Evolutionary conservation across 2,888 invertebrate species (phyloP).

Genomic region (Psylliodes chrysocephalus): DNA sequence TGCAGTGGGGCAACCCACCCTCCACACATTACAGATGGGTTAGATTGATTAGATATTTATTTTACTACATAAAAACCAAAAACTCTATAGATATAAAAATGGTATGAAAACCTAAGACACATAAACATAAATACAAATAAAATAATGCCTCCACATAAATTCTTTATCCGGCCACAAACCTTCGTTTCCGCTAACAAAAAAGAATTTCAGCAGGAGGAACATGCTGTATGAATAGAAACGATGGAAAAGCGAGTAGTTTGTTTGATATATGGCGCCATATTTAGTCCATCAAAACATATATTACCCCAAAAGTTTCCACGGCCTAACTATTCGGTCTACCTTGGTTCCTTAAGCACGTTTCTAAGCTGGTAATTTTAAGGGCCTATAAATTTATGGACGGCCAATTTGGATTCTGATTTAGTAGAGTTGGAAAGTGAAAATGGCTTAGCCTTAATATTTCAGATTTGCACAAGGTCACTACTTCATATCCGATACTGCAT

Average conservation of each 20-base stretch:
- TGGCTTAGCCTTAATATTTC: constrained; percentile 5
- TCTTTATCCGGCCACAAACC: not conserved
- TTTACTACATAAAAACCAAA: too few relatives aligned
- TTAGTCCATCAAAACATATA: constrained; percentile 12
- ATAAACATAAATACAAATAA: too few relatives aligned
- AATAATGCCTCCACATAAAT: not conserved
- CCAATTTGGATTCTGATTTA: constrained; percentile 10
- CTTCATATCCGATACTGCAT: too few relatives aligned
- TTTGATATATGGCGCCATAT: constrained; percentile 10
- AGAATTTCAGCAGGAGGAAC: not conserved
- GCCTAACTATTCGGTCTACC: constrained; percentile 1
- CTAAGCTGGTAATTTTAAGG: constrained; percentile 13
- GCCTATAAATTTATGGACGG: constrained; percentile 7
- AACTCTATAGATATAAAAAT: too few relatives aligned
- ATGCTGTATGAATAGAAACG: constrained; percentile 13
- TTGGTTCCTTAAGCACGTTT: constrained; percentile 6
- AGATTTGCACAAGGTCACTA: not conserved
- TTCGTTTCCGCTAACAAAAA: not conserved
- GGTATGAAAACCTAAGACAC: too few relatives aligned
- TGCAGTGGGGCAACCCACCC: too few relatives aligned
- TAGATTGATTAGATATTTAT: too few relatives aligned
- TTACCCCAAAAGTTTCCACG: constrained; percentile 5
- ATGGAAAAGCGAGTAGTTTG: constrained; percentile 6
- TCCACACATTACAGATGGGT: too few relatives aligned
- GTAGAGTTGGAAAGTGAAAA: constrained; percentile 11